Conservation (phyloP, 2,888 invertebrate genomes). For the Noctua janthina region DNA sequence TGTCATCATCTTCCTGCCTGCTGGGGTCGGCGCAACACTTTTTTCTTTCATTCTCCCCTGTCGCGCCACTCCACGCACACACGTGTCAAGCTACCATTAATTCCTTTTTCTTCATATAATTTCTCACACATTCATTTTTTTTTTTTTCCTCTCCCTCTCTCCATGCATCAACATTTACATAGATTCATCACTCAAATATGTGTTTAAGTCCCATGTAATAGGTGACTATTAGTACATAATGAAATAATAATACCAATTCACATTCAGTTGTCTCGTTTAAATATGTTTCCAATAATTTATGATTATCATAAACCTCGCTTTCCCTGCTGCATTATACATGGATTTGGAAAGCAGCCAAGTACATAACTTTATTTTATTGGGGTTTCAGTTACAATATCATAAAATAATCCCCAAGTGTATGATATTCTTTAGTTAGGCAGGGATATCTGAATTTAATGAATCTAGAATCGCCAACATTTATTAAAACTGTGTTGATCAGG, state of each 20-base stretch:
- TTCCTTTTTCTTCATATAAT: too few species aligned
- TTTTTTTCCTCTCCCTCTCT: too few species aligned
- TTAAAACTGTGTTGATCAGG: neutral
- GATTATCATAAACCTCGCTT: neutral
- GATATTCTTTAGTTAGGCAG: neutral
- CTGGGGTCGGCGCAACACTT: too few species aligned
- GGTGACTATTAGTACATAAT: too few species aligned
- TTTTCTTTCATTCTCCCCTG: too few species aligned
- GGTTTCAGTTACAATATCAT: constrained; percentile 11
- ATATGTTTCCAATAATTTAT: neutral
- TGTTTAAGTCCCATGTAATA: too few species aligned
- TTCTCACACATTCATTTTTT: too few species aligned
- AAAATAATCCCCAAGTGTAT: neutral
- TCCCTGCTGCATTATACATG: neutral
- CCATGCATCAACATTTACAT: too few species aligned
- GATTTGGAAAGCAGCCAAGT: constrained; percentile 19
- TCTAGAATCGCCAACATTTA: neutral
- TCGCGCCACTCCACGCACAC: too few species aligned
- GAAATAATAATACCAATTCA: neutral
- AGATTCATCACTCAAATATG: too few species aligned
- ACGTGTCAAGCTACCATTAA: too few species aligned
- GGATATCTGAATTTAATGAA: neutral
- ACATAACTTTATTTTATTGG: constrained; percentile 21
- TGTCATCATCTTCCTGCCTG: neutral
- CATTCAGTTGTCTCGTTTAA: neutral